These are phyloP conservation scores for Chascanopsetta lugubris DNA, from an alignment of 2,113 vertebrate species.

Conservation along the genomic window DNA sequence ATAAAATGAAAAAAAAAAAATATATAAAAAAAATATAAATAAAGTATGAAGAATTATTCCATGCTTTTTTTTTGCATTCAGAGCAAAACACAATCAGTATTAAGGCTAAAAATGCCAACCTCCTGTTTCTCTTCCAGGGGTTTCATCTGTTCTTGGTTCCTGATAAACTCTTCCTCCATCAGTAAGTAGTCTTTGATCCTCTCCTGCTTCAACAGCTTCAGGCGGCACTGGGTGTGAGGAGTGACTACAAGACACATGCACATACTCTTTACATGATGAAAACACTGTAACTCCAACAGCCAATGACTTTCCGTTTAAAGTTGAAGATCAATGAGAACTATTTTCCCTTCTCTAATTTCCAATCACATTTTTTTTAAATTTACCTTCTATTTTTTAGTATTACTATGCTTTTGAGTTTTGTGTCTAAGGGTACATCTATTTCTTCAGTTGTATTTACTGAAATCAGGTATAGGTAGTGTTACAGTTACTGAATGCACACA, in stretches of 20 bases:
- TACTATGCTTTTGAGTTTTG: too few species aligned
- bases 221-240: slow-evolving; percentile 95
- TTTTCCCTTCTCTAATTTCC: too few species aligned
- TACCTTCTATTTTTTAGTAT: too few species aligned
- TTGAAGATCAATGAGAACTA: too few species aligned
- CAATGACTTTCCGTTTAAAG: neutral
- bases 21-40: too few species aligned
- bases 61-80: too few species aligned
- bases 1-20: neutral
- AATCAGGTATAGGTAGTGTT: too few species aligned
- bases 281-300: neutral
- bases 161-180: slow-evolving; percentile 99
- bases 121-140: slow-evolving; percentile 98
- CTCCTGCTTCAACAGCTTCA: slow-evolving; percentile 95
- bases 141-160: slow-evolving; percentile 99
- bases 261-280: fast-evolving
- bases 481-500: too few species aligned
- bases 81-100: neutral
- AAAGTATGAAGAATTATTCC: too few species aligned
- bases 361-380: too few species aligned
- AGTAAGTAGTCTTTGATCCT: slow-evolving; percentile 97
- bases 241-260: slow-evolving; percentile 82
- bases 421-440: too few species aligned
- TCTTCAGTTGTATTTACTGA: too few species aligned
- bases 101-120: slow-evolving; percentile 68